These are phyloP conservation scores for Panulirus ornatus DNA, from an alignment of 1,140 invertebrate species.

Conservation along the genomic window DNA sequence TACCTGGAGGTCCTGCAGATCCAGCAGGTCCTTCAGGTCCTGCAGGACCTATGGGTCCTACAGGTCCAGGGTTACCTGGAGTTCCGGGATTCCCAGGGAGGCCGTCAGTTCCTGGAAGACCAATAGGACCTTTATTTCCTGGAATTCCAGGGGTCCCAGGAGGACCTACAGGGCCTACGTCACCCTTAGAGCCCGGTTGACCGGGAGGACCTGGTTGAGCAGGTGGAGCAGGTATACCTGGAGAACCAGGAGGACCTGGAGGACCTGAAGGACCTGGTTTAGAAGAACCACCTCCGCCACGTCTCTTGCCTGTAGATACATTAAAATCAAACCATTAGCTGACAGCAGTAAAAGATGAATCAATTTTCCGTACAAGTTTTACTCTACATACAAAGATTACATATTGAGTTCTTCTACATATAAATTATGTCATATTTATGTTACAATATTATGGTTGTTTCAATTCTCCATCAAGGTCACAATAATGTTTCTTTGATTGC, in stretches of 20 bases:
- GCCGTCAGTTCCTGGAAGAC: constrained; percentile 73
- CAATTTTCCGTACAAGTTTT: too few relatives aligned
- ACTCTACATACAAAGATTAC: too few relatives aligned
- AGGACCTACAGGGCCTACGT: not conserved
- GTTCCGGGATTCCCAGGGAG: not conserved
- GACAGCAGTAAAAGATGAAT: too few relatives aligned
- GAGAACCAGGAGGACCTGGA: not conserved
- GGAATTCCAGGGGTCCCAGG: too few relatives aligned
- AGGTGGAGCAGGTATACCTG: not conserved
- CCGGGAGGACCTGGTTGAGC: not conserved
- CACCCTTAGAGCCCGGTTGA: not conserved
- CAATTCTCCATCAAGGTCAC: too few relatives aligned
- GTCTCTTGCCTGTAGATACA: not conserved
- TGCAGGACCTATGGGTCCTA: constrained; percentile 28
- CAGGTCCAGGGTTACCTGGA: too few relatives aligned
- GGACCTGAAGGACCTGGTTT: not conserved
- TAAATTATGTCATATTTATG: too few relatives aligned
- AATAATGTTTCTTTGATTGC: too few relatives aligned
- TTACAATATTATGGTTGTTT: too few relatives aligned
- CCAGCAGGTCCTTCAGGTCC: constrained; percentile 80
- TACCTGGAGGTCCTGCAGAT: constrained; percentile 77
- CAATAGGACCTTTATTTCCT: not conserved
- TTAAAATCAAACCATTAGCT: not conserved
- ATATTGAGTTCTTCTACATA: too few relatives aligned
- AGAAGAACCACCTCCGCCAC: not conserved